phyloP scores from a whole-genome alignment of 2,888 invertebrate species.

The Lampropteryx suffumata region DNA sequence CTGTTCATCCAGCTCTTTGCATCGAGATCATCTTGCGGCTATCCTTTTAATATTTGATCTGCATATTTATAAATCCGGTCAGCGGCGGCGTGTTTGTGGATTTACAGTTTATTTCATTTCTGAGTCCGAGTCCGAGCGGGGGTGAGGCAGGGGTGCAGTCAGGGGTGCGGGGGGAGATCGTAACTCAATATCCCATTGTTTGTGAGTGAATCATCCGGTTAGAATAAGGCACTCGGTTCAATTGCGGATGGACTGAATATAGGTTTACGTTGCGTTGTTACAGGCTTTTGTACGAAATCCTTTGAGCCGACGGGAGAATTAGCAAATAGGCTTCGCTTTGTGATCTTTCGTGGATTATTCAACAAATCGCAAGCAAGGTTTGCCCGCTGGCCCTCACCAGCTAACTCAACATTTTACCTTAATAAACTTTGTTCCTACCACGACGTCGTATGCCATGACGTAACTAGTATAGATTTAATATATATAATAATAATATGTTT shows the following conservation, averaged over 20 bases:
- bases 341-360: no score
- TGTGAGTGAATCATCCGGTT: constrained; percentile 14
- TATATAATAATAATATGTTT: no score
- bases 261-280: constrained; percentile 14
- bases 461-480: no score
- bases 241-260: constrained; percentile 11
- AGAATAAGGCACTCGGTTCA: constrained; percentile 1
- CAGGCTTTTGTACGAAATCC: constrained; percentile 6
- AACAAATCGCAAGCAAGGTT: no score
- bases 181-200: constrained; percentile 25
- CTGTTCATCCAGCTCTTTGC: constrained; percentile 34
- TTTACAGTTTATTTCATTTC: constrained; percentile 66
- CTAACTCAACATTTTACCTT: no score
- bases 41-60: constrained; percentile 75
- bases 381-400: no score
- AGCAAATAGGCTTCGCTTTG: not conserved
- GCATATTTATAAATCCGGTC: constrained; percentile 71
- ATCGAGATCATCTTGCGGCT: constrained; percentile 62
- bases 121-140: constrained; percentile 29
- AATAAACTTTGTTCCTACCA: no score
- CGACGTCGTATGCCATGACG: no score
- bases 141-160: no score
- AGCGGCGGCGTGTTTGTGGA: constrained; percentile 54
- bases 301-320: constrained; percentile 2
- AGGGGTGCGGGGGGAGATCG: not conserved